Evolutionary conservation across 2,888 invertebrate species (phyloP), one percentile per base, ranked within the genome.

Genomic region (Athripsodes cinereus): DNA sequence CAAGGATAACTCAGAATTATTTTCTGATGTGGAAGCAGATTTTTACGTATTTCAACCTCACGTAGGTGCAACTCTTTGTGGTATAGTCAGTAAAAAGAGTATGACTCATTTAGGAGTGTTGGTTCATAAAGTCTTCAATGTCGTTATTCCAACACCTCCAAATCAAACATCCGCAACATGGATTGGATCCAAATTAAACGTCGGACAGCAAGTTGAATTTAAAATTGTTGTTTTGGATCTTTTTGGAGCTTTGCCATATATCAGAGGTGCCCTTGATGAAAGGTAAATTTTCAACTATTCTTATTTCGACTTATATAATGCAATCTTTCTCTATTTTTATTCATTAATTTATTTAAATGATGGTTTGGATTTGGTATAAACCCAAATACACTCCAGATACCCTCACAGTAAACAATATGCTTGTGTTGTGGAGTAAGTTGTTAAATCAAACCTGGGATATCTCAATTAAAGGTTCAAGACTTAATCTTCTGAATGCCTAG

Each of bases 111-210:
- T 89, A 58, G 85, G 84, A 2, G 80, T 87, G 63, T 74, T 88
- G 53, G 82, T 88, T 0, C 86, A 88, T 68, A 79, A 83, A 66
- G 78, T 81, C 21, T 88, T 88, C 67, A 87, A 88, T 72, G 84
- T 86, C 11, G 85, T 86, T 2, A 79, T 88, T 49, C 84, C 84
- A 44, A 78, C 81, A 66, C 81, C 81, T 6, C 75, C 76, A 31
- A 75, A 76, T 53, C 70, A 74, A 53, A 74, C 74, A 1, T 74
- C 77, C 2, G 71, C 76, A 63, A 72, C 73, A 63, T 86, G 87
- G 86, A 68, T 79, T 57, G 86, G 85, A 1, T 66, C 76, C 44
- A 70, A 71, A 58, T 72, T 84, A 21, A 67, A 76, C 53, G 75
- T 84, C 66, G 85, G 84, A 0, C 81, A 85, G 67, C 79, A 83